Evolutionary conservation across 2,797 vertebrate species (phyloP).

Genomic region (Ctenopoma multispine): DNA sequence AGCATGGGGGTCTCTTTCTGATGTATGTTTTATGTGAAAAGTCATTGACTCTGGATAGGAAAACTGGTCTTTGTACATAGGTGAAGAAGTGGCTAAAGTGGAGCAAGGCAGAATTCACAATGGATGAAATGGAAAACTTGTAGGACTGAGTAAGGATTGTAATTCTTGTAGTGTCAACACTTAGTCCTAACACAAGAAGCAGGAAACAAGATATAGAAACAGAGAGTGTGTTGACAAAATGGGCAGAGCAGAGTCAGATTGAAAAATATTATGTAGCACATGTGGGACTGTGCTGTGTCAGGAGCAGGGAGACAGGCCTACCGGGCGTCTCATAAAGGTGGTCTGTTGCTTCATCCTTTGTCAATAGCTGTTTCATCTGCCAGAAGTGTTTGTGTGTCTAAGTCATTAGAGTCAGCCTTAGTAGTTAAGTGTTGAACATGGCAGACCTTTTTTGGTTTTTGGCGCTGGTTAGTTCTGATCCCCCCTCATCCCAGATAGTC

Average conservation of each 20-base stretch:
- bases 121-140: conserved; percentile 43
- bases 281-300: conserved; percentile 53
- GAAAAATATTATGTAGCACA: conserved; percentile 17
- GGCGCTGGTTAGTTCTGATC: conserved; percentile 17
- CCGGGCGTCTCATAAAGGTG: conserved; percentile 48
- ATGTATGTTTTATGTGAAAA: conserved; percentile 75
- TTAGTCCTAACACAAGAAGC: conserved; percentile 35
- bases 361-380: conserved; percentile 69
- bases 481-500: conserved; percentile 22
- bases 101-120: conserved; percentile 38
- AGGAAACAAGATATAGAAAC: conserved; percentile 43
- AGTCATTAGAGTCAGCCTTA: conserved; percentile 36
- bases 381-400: conserved; percentile 28
- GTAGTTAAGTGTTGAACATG: conserved; percentile 34
- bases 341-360: conserved; percentile 47
- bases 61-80: conserved; percentile 43
- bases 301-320: conserved; percentile 39
- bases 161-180: neutral
- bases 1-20: conserved; percentile 69
- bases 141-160: neutral
- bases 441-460: conserved; percentile 32
- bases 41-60: conserved; percentile 64
- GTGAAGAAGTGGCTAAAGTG: conserved; percentile 43
- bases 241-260: conserved; percentile 38
- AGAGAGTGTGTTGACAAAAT: conserved; percentile 65